Evolutionary conservation across 1,140 invertebrate species (phyloP).

Genomic region (Aphaenogaster ashmeadi): DNA sequence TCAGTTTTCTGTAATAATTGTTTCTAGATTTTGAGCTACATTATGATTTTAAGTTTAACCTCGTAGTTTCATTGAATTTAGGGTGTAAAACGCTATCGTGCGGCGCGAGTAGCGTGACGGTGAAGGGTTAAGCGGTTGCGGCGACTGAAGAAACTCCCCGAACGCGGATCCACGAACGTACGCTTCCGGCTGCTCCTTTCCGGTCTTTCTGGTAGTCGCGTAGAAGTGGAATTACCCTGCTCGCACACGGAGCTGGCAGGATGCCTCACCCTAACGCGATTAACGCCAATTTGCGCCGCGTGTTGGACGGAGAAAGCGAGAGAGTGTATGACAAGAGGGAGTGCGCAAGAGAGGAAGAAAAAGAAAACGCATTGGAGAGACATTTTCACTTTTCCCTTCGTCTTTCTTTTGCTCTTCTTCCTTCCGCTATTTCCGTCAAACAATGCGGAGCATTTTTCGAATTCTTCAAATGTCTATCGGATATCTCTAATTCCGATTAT

Average conservation of each 20-base stretch:
- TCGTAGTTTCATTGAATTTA: slow-evolving; percentile 21
- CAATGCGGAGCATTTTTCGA: background rate
- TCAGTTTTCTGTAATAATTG: background rate
- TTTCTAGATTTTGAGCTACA: background rate
- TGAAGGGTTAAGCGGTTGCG: slow-evolving; percentile 48
- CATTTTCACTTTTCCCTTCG: slow-evolving; percentile 16
- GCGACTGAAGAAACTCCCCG: slow-evolving; percentile 39
- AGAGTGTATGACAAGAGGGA: slow-evolving; percentile 12
- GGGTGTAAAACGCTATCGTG: slow-evolving; percentile 6
- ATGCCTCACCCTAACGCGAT: slow-evolving; percentile 67
- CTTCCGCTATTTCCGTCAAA: background rate
- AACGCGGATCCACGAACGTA: slow-evolving; percentile 33
- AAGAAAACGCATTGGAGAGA: background rate
- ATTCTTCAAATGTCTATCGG: background rate
- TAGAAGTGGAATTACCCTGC: slow-evolving; percentile 63
- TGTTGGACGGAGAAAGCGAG: slow-evolving; percentile 12
- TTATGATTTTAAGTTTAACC: background rate
- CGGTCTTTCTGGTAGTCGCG: slow-evolving; percentile 52
- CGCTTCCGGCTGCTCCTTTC: slow-evolving; percentile 62
- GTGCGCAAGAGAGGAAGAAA: background rate
- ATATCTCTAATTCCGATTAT: background rate
- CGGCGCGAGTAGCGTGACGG: slow-evolving; percentile 20
- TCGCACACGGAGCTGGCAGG: slow-evolving; percentile 33
- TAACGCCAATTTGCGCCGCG: slow-evolving; percentile 61
- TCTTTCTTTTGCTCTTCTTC: background rate